Conservation (phyloP, 2,888 invertebrate genomes). For the Pedicia rivosa region DNA sequence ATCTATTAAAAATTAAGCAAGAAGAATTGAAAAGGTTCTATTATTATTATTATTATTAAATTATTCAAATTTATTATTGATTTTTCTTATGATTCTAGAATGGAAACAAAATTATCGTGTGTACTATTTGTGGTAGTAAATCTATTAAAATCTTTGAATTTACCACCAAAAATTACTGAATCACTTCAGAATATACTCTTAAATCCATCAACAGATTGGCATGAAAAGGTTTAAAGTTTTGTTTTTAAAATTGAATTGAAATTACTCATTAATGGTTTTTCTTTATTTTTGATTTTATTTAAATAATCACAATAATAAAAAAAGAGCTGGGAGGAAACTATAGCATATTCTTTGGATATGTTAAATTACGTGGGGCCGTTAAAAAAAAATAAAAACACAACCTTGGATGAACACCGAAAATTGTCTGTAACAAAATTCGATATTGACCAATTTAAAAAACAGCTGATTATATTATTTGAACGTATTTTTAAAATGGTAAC, state of each 20-base stretch:
- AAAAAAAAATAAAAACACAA: conserved; percentile 18
- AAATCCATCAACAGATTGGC: conserved; percentile 27
- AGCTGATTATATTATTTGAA: conserved; percentile 24
- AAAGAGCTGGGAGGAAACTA: conserved; percentile 30
- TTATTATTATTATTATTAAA: no score
- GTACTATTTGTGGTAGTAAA: conserved; percentile 4
- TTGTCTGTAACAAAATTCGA: conserved; percentile 19
- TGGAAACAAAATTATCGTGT: conserved; percentile 1
- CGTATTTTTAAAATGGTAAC: conserved; percentile 20
- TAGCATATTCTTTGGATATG: conserved; percentile 28
- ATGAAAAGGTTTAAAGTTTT: conserved; percentile 24
- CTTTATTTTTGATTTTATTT: conserved; percentile 3
- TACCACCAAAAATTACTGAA: conserved; percentile 23
- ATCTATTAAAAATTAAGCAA: neutral
- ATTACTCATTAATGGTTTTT: neutral
- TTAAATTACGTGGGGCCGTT: conserved; percentile 27
- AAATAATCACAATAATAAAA: no score
- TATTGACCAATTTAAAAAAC: conserved; percentile 23
- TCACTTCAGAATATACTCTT: no score
- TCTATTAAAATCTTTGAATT: conserved; percentile 22
- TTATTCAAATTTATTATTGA: no score
- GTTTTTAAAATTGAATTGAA: no score
- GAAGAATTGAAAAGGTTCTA: neutral
- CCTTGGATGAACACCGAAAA: conserved; percentile 9
- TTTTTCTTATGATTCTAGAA: no score